These are phyloP conservation scores for Tenebrosternarchus preto DNA, from an alignment of 2,113 vertebrate genomes.

Conservation along the genomic window DNA sequence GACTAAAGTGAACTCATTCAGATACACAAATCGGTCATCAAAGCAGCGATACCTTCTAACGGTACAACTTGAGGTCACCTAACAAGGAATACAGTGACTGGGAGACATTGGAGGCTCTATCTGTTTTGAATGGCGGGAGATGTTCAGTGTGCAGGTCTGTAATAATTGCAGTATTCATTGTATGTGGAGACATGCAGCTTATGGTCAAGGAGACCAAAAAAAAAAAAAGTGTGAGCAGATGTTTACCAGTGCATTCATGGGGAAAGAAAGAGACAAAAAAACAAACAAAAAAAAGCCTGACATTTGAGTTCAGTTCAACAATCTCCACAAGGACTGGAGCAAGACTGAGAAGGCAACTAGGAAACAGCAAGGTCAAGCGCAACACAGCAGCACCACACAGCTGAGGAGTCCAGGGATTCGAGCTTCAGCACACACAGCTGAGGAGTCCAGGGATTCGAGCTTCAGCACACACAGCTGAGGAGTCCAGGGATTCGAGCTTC, in stretches of 20 bases:
- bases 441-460: too few species aligned
- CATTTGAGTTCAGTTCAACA: slow-evolving; percentile 31
- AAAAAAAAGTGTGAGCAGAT: background rate
- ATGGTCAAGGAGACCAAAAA: background rate
- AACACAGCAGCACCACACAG: slow-evolving; percentile 34
- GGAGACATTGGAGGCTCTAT: background rate
- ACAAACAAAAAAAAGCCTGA: slow-evolving; percentile 18
- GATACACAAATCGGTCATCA: background rate
- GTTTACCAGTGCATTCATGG: slow-evolving; percentile 18
- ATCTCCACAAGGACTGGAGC: slow-evolving; percentile 28
- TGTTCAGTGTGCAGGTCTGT: background rate
- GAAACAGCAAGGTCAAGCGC: slow-evolving; percentile 34
- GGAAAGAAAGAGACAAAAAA: background rate
- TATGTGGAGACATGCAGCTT: slow-evolving; percentile 2
- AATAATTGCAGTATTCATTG: slow-evolving; percentile 10
- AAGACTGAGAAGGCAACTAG: slow-evolving; percentile 55
- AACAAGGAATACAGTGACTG: background rate
- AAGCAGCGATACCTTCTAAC: background rate
- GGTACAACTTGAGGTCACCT: background rate
- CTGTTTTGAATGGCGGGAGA: background rate
- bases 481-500: too few species aligned
- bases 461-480: too few species aligned
- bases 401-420: too few species aligned
- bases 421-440: too few species aligned
- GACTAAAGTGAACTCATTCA: background rate